A percentile compares a stretch with the other conserved stretches of the same genome.
Conservation (phyloP, 2,113 vertebrate species). For the Scomber scombrus region DNA sequence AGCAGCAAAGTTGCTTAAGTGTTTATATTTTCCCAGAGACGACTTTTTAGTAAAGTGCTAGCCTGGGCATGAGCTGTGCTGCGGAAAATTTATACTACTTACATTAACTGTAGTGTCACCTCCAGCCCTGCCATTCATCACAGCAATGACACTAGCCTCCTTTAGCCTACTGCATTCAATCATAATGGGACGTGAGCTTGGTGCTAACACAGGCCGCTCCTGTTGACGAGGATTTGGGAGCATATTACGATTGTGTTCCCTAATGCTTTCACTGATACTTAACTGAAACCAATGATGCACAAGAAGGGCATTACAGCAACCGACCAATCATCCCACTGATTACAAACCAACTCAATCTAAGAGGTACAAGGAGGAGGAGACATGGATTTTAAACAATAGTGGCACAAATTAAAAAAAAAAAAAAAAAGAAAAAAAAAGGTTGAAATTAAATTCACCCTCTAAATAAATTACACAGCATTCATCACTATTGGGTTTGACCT, state of each 20-base stretch:
- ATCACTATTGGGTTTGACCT: constrained; percentile 6
- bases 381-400: background rate
- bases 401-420: background rate
- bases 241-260: constrained; percentile 28
- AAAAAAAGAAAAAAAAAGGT: background rate
- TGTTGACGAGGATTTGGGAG: constrained; percentile 45
- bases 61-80: constrained; percentile 1
- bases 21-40: background rate
- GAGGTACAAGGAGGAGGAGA: background rate
- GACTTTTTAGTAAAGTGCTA: constrained; percentile 25
- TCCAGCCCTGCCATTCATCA: constrained; percentile 42
- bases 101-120: constrained; percentile 47
- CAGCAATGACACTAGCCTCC: constrained; percentile 19
- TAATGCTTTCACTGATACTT: constrained; percentile 53
- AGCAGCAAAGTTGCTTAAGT: constrained; percentile 18
- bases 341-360: constrained; percentile 14
- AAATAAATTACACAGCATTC: background rate
- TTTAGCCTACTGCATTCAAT: constrained; percentile 53
- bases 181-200: constrained; percentile 38
- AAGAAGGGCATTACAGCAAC: constrained; percentile 37
- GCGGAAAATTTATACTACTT: constrained; percentile 45
- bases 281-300: constrained; percentile 43
- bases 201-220: constrained; percentile 25
- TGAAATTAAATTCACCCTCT: background rate
- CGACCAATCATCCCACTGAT: constrained; percentile 26